phyloP scores from a whole-genome alignment of 2,888 invertebrate species.

The Agapostemon virescens region DNA sequence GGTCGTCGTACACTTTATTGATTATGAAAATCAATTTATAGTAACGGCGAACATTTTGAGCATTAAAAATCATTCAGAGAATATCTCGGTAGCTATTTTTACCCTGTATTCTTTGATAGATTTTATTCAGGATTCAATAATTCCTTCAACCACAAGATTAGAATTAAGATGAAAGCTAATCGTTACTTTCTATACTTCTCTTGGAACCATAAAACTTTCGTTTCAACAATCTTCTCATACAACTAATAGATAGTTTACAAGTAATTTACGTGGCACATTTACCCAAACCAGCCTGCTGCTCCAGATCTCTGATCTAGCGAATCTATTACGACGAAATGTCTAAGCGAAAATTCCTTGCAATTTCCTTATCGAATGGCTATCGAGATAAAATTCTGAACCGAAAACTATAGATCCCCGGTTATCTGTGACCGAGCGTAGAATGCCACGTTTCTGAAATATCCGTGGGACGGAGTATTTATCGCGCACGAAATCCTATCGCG shows the following conservation, averaged over 20 bases:
- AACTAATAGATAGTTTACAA: not conserved
- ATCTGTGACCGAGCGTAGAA: not conserved
- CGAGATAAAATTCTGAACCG: not conserved
- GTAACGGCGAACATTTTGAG: no score
- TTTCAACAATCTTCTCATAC: not conserved
- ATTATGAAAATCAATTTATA: no score
- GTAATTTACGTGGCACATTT: not conserved
- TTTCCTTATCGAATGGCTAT: not conserved
- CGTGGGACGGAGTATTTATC: slow-evolving; percentile 7
- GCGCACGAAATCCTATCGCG: slow-evolving; percentile 29
- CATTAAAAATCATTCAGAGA: no score
- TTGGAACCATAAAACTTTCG: not conserved
- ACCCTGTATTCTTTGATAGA: no score
- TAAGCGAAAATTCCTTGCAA: not conserved
- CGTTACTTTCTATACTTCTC: no score
- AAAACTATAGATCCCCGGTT: not conserved
- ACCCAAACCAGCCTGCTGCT: not conserved
- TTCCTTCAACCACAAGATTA: not conserved
- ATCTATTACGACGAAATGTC: not conserved
- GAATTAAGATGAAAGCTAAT: no score
- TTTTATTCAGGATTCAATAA: not conserved
- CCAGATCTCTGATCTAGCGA: not conserved
- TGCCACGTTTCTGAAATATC: slow-evolving; percentile 8
- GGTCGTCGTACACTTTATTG: no score
- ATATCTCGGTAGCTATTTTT: no score